Percentiles rank a stretch among this genome's conserved stretches.
phyloP scores from a whole-genome alignment of 2,113 vertebrate genomes.

The Ictalurus punctatus region DNA sequence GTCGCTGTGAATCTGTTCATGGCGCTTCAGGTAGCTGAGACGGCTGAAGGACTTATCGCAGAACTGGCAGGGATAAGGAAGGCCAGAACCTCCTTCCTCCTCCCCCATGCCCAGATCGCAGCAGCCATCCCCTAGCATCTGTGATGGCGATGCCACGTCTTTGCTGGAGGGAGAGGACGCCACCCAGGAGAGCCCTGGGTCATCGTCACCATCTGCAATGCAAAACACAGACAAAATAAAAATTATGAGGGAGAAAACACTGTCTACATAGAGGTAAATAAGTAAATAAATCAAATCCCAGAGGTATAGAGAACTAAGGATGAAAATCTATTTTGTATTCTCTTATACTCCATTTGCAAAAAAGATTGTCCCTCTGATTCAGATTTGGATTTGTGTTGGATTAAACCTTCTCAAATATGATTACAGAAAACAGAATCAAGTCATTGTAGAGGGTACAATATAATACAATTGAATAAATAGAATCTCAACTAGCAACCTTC shows the following conservation, averaged over 20 bases:
- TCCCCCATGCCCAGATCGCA: conserved; percentile 96
- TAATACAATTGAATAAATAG: conserved; percentile 62
- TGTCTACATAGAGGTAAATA: conserved; percentile 80
- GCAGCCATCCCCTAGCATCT: conserved; percentile 96
- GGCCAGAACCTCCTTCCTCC: conserved; percentile 95
- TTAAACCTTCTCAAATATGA: conserved; percentile 69
- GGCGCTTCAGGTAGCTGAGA: conserved; percentile 97
- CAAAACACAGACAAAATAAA: conserved; percentile 59
- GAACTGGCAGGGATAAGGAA: conserved; percentile 99
- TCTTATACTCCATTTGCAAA: conserved; percentile 71
- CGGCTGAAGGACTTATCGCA: conserved; percentile 99
- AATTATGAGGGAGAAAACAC: conserved; percentile 60
- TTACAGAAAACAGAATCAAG: conserved; percentile 65
- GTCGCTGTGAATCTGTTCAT: conserved; percentile 99
- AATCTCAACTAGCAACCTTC: not conserved
- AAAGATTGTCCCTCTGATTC: conserved; percentile 59
- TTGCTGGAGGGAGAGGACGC: conserved; percentile 99
- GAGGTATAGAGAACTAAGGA: conserved; percentile 88
- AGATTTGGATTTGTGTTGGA: conserved; percentile 73
- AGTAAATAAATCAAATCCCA: conserved; percentile 86
- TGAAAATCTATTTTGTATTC: conserved; percentile 75
- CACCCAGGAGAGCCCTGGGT: conserved; percentile 98
- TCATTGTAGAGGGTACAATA: conserved; percentile 61
- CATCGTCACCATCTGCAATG: conserved; percentile 93
- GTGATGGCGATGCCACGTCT: conserved; percentile 97